A percentile compares a stretch with the other conserved stretches of the same genome.
phyloP scores from a whole-genome alignment of 2,797 vertebrate species.

The Gila robusta region DNA sequence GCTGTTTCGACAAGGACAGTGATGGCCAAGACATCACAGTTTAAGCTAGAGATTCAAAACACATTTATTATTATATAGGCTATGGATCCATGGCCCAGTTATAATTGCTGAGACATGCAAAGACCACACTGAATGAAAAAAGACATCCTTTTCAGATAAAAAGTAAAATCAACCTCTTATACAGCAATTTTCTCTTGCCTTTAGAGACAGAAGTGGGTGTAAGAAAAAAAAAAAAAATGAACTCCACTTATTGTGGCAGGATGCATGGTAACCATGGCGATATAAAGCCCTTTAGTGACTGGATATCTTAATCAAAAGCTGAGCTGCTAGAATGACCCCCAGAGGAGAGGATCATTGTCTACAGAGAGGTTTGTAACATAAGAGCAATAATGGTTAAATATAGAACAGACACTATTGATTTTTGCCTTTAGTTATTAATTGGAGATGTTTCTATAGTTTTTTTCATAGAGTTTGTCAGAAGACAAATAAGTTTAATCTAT shows the following conservation, averaged over 20 bases:
- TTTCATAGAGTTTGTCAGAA: not conserved
- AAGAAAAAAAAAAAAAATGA: not conserved
- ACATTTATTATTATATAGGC: constrained; percentile 1
- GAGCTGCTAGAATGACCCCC: constrained; percentile 33
- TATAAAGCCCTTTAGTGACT: constrained; percentile 32
- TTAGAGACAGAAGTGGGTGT: constrained; percentile 2
- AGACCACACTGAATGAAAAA: not conserved
- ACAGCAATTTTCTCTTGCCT: constrained; percentile 11
- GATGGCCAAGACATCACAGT: not conserved
- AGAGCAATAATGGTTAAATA: constrained; percentile 21
- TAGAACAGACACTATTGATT: constrained; percentile 42
- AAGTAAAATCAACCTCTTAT: not conserved
- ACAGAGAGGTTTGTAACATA: constrained; percentile 34
- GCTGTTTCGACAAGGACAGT: not conserved
- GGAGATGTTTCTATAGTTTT: not conserved
- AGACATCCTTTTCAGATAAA: not conserved
- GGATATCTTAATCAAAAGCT: constrained; percentile 54
- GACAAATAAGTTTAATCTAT: not conserved
- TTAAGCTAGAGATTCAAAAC: not conserved
- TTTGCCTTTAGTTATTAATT: constrained; percentile 21
- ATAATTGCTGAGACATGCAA: not conserved
- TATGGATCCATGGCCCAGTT: not conserved
- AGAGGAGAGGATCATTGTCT: constrained; percentile 28
- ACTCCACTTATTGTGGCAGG: constrained; percentile 15
- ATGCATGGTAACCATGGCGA: constrained; percentile 52